Evolutionary conservation across 2,797 vertebrate species (phyloP).

Genomic region (Periophthalmus magnuspinnatus): DNA sequence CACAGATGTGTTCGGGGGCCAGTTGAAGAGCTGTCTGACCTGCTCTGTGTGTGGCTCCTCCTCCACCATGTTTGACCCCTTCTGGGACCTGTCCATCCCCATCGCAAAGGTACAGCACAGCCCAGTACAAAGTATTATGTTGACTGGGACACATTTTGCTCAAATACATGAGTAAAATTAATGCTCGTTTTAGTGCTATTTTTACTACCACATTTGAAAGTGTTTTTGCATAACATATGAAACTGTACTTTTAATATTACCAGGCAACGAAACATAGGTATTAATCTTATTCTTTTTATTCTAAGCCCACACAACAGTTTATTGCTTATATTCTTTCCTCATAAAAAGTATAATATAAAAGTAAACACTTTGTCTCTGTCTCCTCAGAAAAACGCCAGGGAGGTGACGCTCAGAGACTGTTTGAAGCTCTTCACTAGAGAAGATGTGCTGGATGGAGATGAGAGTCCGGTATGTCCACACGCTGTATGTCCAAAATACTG

Average conservation of each 20-base stretch:
- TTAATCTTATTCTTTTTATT: too few relatives aligned
- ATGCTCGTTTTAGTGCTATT: not conserved
- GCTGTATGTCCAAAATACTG: not conserved
- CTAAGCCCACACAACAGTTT: too few relatives aligned
- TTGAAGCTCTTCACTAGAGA: slow-evolving; percentile 93
- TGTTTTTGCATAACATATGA: too few relatives aligned
- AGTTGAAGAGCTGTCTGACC: slow-evolving; percentile 93
- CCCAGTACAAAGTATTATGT: too few relatives aligned
- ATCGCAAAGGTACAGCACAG: slow-evolving; percentile 83
- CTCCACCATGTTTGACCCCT: slow-evolving; percentile 94
- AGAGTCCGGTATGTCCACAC: slow-evolving; percentile 83
- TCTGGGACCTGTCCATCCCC: slow-evolving; percentile 96
- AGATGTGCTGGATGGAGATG: slow-evolving; percentile 92
- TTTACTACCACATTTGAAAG: not conserved
- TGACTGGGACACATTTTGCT: too few relatives aligned
- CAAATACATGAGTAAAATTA: too few relatives aligned
- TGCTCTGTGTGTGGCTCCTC: slow-evolving; percentile 90
- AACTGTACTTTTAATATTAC: too few relatives aligned
- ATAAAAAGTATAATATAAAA: too few relatives aligned
- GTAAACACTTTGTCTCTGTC: not conserved
- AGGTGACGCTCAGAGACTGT: slow-evolving; percentile 91
- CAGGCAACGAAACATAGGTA: too few relatives aligned
- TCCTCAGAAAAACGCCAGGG: slow-evolving; percentile 81
- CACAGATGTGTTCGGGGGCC: slow-evolving; percentile 92
- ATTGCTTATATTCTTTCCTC: too few relatives aligned